Evolutionary conservation across 30 jellyfish, hydroid and myxozoan species (phyloP).

Genomic region (Turritopsis dohrnii): DNA sequence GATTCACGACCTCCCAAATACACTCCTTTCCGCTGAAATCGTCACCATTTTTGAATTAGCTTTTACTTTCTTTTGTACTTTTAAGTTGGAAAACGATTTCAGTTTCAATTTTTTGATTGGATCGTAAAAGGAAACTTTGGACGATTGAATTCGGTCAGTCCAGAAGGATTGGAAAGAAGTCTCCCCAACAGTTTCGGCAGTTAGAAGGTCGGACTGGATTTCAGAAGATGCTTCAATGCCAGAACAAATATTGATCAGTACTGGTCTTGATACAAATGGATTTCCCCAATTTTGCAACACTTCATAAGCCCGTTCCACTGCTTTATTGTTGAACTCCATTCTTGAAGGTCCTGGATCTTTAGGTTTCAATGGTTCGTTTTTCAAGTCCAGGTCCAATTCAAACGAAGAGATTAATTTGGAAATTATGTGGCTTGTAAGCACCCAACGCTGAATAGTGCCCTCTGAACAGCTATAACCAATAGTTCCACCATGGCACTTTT

Average conservation of each 20-base stretch:
- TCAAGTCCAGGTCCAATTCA: too few species aligned
- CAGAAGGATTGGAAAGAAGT: conserved; percentile 11
- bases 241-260: conserved; percentile 34
- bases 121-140: conserved; percentile 23
- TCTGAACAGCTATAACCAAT: too few species aligned
- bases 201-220: conserved; percentile 25
- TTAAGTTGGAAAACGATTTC: conserved; percentile 30
- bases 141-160: conserved; percentile 27
- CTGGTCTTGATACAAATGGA: too few species aligned
- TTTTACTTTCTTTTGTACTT: conserved; percentile 35
- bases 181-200: conserved; percentile 23
- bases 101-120: conserved; percentile 27
- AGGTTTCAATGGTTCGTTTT: too few species aligned
- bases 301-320: too few species aligned
- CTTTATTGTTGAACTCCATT: too few species aligned
- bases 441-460: too few species aligned
- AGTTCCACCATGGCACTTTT: too few species aligned
- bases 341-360: too few species aligned
- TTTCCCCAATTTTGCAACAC: too few species aligned
- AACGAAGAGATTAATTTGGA: too few species aligned
- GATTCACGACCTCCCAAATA: conserved; percentile 35
- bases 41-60: conserved; percentile 34
- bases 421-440: too few species aligned
- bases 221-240: conserved; percentile 47
- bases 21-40: conserved; percentile 38